A percentile compares a stretch with the other conserved stretches of the same genome.
These are phyloP conservation scores for Lepidochitona cinerea DNA, from an alignment of 2,888 invertebrate species.

Conservation along the genomic window DNA sequence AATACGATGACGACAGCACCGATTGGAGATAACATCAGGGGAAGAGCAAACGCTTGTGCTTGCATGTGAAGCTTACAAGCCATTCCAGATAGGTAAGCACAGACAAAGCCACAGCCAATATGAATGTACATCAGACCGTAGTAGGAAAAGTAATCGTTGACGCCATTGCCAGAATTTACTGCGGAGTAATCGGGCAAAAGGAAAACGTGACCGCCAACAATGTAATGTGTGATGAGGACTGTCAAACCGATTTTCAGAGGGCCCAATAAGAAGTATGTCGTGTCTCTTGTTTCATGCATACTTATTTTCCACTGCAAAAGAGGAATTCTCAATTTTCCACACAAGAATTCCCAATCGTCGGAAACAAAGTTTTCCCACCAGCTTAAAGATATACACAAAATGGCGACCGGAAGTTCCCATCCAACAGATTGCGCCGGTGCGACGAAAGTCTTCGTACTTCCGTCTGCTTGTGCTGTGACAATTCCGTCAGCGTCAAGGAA, in stretches of 20 bases:
- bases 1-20: slow-evolving; percentile 44
- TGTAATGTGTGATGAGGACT: slow-evolving; percentile 44
- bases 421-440: slow-evolving; percentile 14
- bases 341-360: slow-evolving; percentile 57
- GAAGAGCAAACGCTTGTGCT: slow-evolving; percentile 71
- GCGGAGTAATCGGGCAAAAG: slow-evolving; percentile 26
- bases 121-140: slow-evolving; percentile 59
- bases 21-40: slow-evolving; percentile 70
- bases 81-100: slow-evolving; percentile 72
- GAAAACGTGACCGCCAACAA: slow-evolving; percentile 45
- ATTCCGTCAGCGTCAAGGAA: slow-evolving; percentile 35
- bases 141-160: slow-evolving; percentile 41
- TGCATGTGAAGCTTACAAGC: slow-evolving; percentile 74
- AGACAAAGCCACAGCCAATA: slow-evolving; percentile 50
- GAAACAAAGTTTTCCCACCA: slow-evolving; percentile 99
- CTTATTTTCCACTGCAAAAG: slow-evolving; percentile 54
- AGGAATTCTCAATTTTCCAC: slow-evolving; percentile 45
- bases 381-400: slow-evolving; percentile 89
- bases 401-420: slow-evolving; percentile 91
- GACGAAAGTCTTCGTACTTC: slow-evolving; percentile 30
- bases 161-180: not conserved
- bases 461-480: slow-evolving; percentile 32
- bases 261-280: slow-evolving; percentile 47
- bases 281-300: slow-evolving; percentile 54
- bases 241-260: slow-evolving; percentile 56